Percentiles rank a stretch among this genome's conserved stretches.
Evolutionary conservation across 2,113 vertebrate genomes (phyloP).

Genomic region (Cyanoramphus novaezelandiae): DNA sequence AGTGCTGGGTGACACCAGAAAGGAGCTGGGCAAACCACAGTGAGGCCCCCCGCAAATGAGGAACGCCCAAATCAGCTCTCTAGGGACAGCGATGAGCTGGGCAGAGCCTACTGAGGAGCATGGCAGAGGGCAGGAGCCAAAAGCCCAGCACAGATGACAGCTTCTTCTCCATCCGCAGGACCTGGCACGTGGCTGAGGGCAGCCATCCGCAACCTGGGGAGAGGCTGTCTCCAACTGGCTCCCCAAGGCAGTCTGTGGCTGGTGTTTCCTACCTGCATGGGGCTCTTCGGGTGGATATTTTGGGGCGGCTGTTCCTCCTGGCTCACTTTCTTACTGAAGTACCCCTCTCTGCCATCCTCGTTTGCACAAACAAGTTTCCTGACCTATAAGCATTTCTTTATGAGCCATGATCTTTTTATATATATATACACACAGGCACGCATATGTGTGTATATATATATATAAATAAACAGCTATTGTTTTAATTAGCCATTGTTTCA

Average conservation of each 20-base stretch:
- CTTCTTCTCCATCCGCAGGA: background rate
- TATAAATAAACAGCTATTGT: slow-evolving; percentile 52
- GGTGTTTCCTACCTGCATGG: background rate
- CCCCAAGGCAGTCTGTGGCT: rapidly evolving
- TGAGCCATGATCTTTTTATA: background rate
- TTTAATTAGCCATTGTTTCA: slow-evolving; percentile 63
- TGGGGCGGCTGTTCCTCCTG: background rate
- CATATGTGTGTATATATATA: background rate
- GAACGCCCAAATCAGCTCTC: background rate
- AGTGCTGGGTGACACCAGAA: background rate
- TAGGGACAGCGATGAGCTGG: background rate
- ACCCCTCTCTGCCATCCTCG: background rate
- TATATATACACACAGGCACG: background rate
- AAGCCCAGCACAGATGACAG: background rate
- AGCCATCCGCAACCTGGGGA: background rate
- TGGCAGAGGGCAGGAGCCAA: rapidly evolving
- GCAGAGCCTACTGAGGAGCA: background rate
- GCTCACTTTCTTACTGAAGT: background rate
- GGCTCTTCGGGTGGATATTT: background rate
- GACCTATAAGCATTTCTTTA: background rate
- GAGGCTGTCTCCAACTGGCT: background rate
- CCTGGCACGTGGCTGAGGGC: background rate
- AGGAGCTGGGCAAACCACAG: background rate
- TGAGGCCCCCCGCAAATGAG: background rate
- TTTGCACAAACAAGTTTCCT: background rate